Base-by-base conservation (phyloP, 2,797 vertebrate genomes). In the Alcedo atthis region DNA sequence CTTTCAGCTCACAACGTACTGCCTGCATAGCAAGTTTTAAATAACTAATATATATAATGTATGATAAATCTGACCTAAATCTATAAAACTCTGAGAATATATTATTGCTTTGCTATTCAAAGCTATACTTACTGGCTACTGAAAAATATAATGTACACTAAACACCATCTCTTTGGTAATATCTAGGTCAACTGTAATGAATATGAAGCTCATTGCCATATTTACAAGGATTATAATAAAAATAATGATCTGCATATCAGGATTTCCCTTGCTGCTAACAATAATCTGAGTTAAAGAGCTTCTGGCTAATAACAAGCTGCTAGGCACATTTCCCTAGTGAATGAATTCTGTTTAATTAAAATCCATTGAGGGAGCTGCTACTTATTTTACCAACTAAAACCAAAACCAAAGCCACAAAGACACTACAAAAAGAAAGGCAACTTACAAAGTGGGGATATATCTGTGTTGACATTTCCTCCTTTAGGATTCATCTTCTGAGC, bases 371-470 rank as follows among this genome's bases (percentile, higher is more conserved):
- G 51, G 35, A 92, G 20, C 55, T 77, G 62, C 20, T 66, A 48
- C 28, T 21, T 73, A 85, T 55, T 92, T 93, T 54, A 89, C 22
- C 51, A 66, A 28, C 54, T 75, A 82, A 75, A 88, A 75, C 24
- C 33, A 69, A 92, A 94, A 76, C 3, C 35, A 84, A 79, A 79
- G n/a, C 20, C 32, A 69, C 8, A 57, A 82, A 87, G 14, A 40
- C 14, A 40, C 37, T 90, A 87, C 62, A 69, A 82, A 85, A 83
- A 58, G 37, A 70, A 81, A 74, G 24, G 20, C 59, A 88, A 98
- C 99, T 93, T 98, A 99, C 99, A 98, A 94, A 98, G 98, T 61
- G 98, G 98, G 12, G 98, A 97, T 45, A 94, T 73, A 89, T 98
- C 98, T 81, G 97, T 85, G n/a, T 98, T 98, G 85, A 97, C 95